Evolutionary conservation across 2,113 vertebrate genomes (phyloP).

Genomic region (Pygoscelis antarcticus): DNA sequence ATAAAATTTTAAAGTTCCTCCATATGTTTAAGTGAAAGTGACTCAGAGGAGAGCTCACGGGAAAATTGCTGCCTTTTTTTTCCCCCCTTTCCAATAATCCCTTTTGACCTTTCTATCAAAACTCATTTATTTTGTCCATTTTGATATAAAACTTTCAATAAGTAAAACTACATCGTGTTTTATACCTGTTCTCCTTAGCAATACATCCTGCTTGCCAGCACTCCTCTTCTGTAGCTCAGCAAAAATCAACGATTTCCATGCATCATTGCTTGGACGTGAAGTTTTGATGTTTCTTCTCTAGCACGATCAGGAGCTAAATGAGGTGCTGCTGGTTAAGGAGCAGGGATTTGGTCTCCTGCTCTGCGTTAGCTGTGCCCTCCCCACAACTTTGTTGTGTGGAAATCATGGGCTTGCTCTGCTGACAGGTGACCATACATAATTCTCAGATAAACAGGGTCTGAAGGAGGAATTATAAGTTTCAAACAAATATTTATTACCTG

Average conservation of each 20-base stretch:
- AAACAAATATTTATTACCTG: background rate
- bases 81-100: background rate
- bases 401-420: background rate
- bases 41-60: background rate
- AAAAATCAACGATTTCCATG: background rate
- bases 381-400: background rate
- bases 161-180: background rate
- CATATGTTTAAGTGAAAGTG: conserved; percentile 2
- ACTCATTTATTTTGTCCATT: background rate
- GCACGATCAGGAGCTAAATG: background rate
- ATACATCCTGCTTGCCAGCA: background rate
- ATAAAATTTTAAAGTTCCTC: conserved; percentile 8
- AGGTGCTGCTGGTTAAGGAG: background rate
- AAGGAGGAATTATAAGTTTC: background rate
- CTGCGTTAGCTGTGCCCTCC: background rate
- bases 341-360: background rate
- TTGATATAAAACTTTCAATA: background rate
- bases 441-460: background rate
- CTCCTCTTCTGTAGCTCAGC: background rate
- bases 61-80: background rate
- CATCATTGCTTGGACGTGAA: background rate
- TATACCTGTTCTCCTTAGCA: background rate
- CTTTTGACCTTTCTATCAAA: background rate
- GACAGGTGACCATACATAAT: background rate
- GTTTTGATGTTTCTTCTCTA: background rate